These are phyloP conservation scores for Ornithorhynchus anatinus DNA, from an alignment of 2,113 vertebrate species.

Conservation along the genomic window DNA sequence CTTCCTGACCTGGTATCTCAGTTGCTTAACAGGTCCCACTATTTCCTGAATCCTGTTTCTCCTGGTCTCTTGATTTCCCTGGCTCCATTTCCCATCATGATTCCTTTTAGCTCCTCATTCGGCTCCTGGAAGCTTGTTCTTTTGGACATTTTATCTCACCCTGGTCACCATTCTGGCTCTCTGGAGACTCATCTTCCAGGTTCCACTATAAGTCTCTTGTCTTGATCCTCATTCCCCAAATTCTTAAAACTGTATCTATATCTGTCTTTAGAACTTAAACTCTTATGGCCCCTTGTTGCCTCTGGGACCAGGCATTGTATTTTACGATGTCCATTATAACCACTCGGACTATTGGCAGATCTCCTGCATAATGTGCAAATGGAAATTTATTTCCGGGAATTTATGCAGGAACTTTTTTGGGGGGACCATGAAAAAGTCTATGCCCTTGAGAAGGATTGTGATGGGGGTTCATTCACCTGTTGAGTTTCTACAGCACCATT, in stretches of 20 bases:
- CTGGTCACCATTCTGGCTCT: not conserved
- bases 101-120: not conserved
- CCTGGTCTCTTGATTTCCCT: not conserved
- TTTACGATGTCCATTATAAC: too few species aligned
- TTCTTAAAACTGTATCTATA: not conserved
- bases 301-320: not conserved
- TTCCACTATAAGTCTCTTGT: not conserved
- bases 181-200: not conserved
- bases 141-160: not conserved
- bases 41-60: not conserved
- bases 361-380: too few species aligned
- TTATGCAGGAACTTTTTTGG: too few species aligned
- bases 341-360: too few species aligned
- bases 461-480: too few species aligned
- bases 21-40: not conserved
- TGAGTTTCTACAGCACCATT: too few species aligned
- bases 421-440: too few species aligned
- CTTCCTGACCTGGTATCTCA: not conserved
- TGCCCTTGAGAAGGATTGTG: too few species aligned
- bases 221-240: not conserved
- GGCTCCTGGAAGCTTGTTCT: not conserved
- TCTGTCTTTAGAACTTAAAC: not conserved
- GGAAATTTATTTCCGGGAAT: too few species aligned
- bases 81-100: fast-evolving
- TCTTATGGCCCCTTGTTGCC: fast-evolving